phyloP scores from a whole-genome alignment of 2,113 vertebrate species.

The Pelodiscus sinensis region DNA sequence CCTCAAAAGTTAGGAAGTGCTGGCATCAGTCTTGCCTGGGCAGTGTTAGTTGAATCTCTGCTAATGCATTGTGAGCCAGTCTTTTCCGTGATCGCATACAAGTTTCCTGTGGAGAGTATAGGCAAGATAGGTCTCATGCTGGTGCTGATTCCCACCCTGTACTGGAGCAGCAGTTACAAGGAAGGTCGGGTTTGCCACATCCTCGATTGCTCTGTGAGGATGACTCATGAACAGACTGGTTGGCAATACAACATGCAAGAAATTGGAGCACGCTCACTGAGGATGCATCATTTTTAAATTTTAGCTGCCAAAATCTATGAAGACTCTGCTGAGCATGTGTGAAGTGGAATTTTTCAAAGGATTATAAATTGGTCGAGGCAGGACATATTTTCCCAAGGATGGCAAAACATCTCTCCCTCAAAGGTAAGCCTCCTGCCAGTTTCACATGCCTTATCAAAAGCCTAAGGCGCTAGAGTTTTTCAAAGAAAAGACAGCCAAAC shows the following conservation, averaged over 20 bases:
- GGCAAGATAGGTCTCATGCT: neutral
- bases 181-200: neutral
- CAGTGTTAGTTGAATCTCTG: no score
- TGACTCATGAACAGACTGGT: neutral
- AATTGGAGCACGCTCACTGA: neutral
- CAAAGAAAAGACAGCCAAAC: neutral
- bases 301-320: neutral
- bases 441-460: neutral
- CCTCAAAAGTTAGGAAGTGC: no score
- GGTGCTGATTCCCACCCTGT: neutral
- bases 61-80: no score
- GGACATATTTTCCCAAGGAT: neutral
- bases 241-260: neutral
- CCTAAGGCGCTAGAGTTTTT: neutral
- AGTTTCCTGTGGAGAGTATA: neutral
- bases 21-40: no score
- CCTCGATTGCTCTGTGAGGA: neutral
- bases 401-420: neutral
- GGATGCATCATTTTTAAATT: no score
- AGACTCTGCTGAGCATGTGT: neutral
- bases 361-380: neutral
- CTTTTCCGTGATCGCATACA: no score
- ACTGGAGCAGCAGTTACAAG: neutral
- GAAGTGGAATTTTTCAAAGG: neutral
- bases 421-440: neutral